phyloP scores from a whole-genome alignment of 2,888 invertebrate species.

The Spisula solida region DNA sequence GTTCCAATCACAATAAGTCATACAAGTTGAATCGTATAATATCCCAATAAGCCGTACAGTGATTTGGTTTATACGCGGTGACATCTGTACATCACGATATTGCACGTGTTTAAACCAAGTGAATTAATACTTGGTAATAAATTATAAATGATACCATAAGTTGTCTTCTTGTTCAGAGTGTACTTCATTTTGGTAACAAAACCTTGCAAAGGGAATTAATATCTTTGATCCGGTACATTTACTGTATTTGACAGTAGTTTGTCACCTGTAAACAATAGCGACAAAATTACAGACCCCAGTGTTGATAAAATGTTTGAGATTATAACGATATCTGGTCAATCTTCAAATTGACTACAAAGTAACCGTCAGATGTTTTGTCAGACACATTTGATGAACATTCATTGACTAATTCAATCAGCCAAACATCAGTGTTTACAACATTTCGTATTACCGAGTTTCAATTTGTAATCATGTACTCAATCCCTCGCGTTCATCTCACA shows the following conservation, averaged over 20 bases:
- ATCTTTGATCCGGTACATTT: not conserved
- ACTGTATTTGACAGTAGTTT: not conserved
- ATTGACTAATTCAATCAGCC: not conserved
- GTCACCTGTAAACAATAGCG: not conserved
- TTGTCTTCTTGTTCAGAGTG: too few relatives aligned
- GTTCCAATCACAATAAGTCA: too few relatives aligned
- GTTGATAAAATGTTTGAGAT: slow-evolving; percentile 1
- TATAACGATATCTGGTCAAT: not conserved
- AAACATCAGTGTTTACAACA: not conserved
- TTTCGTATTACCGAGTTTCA: not conserved
- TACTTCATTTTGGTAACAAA: not conserved
- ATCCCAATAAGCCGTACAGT: too few relatives aligned
- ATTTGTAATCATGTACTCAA: not conserved
- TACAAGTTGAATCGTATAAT: too few relatives aligned
- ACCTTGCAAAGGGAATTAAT: slow-evolving; percentile 3
- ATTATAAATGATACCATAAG: not conserved
- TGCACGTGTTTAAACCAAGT: too few relatives aligned
- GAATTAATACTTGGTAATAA: not conserved
- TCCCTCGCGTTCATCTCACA: not conserved
- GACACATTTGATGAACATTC: not conserved
- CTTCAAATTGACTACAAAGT: slow-evolving; percentile 9
- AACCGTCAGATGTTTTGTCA: not conserved
- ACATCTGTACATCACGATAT: too few relatives aligned
- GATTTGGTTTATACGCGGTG: too few relatives aligned
- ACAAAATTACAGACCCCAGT: not conserved